Evolutionary conservation across 2,888 invertebrate genomes (phyloP), one percentile per base, ranked within the genome.

Genomic region (Helleia helle): DNA sequence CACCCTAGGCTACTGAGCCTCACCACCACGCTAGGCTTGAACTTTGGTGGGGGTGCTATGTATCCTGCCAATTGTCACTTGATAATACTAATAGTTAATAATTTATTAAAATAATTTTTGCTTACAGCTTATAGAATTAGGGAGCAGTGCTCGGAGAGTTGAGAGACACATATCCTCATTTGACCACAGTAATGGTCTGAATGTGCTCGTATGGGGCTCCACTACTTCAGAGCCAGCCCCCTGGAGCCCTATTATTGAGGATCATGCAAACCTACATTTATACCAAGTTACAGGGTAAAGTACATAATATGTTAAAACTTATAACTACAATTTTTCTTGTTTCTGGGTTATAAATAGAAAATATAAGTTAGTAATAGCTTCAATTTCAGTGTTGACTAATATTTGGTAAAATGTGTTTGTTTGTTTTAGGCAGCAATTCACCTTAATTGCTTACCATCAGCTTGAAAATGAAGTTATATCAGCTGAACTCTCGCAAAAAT

Each of bases 181-280:
- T 71, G 65, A 71, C 13, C 58, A 47, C 3, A 45, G 49, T 4
- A 49, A 45, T 24, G 58, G 62, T 8, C 49, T 70, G 0, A 58
- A 87, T 70, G 81, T 93, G 31, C 85, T 94, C 14, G 90, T 95
- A 29, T 97, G 96, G 96, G 95, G 95, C 74, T 90, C 93, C 54
- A 90, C 91, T 26, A 89, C 91, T 50, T 93, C 93, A 47, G 96
- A 96, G 66, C 94, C 96, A 0, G 95, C 94, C 58, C 96, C 97
- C 0, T 97, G 97, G 97, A 92, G 93, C 60, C 97, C 97, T 8
- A 87, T 93, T 31, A 90, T 95, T 55, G 92, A 93, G 64, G 95
- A 97, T 69, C 88, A 94, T 51, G 94, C 96, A 4, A 97, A 97
- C 72, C 87, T 96, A 44, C 93, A 95, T 62, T 86, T 97, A 0